Conservation (phyloP, 2,888 invertebrate genomes). For the Seladonia tumulorum region DNA sequence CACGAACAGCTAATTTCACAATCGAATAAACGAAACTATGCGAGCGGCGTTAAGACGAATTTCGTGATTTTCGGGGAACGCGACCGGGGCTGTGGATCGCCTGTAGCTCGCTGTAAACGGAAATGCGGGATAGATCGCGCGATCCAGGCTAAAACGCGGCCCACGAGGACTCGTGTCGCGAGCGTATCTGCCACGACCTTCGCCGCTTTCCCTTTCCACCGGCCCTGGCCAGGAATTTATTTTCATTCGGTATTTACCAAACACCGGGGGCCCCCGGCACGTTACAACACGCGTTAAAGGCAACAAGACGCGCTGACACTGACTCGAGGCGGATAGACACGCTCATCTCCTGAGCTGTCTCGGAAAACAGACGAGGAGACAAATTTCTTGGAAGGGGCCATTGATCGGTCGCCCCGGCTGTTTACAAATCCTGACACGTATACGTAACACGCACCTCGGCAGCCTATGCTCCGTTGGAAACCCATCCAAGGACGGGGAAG, state of each 20-base stretch:
- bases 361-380: slow-evolving; percentile 25
- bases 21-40: not conserved
- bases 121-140: slow-evolving; percentile 1
- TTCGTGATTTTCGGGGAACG: not conserved
- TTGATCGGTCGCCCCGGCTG: slow-evolving; percentile 55
- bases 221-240: slow-evolving; percentile 33
- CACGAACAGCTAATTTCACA: not conserved
- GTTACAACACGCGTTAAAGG: not conserved
- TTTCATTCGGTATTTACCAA: slow-evolving; percentile 58
- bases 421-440: slow-evolving; percentile 51
- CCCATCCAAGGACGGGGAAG: not conserved
- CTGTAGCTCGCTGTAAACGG: not conserved
- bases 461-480: not conserved
- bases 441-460: not conserved
- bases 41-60: not conserved
- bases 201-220: slow-evolving; percentile 46
- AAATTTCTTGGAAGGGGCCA: slow-evolving; percentile 58
- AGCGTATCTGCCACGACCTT: slow-evolving; percentile 27
- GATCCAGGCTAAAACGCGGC: slow-evolving; percentile 13
- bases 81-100: not conserved
- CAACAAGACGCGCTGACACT: not conserved
- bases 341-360: slow-evolving; percentile 9
- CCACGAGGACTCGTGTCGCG: slow-evolving; percentile 8
- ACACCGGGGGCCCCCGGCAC: slow-evolving; percentile 14
- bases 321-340: not conserved